Evolutionary conservation across 2,113 vertebrate species (phyloP), one percentile per base, ranked within the genome.

Genomic region (Tragelaphus strepsiceros): DNA sequence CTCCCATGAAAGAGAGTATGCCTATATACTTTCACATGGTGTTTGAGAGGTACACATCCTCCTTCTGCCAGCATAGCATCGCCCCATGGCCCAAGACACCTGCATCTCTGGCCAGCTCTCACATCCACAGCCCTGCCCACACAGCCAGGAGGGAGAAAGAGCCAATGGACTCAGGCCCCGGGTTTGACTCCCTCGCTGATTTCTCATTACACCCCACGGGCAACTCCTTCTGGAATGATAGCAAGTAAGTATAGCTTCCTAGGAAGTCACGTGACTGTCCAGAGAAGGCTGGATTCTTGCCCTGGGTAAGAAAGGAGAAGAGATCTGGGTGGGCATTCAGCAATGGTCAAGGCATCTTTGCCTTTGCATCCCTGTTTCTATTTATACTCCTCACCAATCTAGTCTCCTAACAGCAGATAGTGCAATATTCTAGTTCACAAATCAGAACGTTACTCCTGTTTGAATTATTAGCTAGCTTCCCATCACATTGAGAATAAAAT

Each of bases 371-470:
- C 0, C 26, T 2, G 39, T 32, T 17, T 46, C 49, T 30, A 0
- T 15, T 16, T 15, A 5, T 8, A 8, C 2, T 4, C 10, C 7
- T 46, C 53, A 39, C 13, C 24, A 49, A 6, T 2, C 35, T 35
- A 8, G 7, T 32, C 53, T 39, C 56, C 56, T 32, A 1, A 3
- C 16, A 24, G 39, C 12, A 51, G 62, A 15, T 6, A 16, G 24
- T 1, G 12, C 0, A 0, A 3, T 11, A 32, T 4, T 58, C 24
- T n/a, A 28, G 24, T 4, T 58, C 4, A 11, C 2, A 32, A 21
- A 32, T 4, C 21, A 22, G 30, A 74, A 7, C 4, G 1, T 4
- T 32, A 19, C 2, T 61, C 30, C 22, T 7, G 0, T 59, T 19
- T 39, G 21, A 32, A n/a, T 49, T 16, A 53, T 5, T 53, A 17